phyloP scores from a whole-genome alignment of 2,797 vertebrate species.

The Pempheris klunzingeri region DNA sequence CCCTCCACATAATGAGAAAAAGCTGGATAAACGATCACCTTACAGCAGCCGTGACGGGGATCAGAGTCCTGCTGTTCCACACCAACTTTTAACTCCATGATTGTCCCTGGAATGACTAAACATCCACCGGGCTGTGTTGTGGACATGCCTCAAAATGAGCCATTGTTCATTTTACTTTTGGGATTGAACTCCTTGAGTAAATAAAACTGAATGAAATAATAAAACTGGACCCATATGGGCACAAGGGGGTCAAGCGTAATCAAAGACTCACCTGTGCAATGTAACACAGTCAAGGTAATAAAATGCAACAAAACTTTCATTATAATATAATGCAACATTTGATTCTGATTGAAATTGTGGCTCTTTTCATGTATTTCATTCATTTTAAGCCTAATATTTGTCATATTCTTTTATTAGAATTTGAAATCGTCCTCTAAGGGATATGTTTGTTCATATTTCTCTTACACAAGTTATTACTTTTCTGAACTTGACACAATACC shows the following conservation, averaged over 20 bases:
- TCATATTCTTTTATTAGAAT: neutral
- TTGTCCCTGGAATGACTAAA: neutral
- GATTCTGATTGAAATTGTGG: neutral
- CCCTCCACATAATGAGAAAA: slow-evolving; percentile 34
- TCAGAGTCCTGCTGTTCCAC: slow-evolving; percentile 13
- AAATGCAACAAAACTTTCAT: too few species aligned
- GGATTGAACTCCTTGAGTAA: neutral
- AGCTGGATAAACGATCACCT: slow-evolving; percentile 38
- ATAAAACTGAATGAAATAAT: neutral
- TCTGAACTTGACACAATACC: neutral
- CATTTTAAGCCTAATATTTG: neutral
- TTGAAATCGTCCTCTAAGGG: neutral
- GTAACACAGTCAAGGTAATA: neutral
- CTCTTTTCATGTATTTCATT: neutral
- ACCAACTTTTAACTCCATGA: neutral
- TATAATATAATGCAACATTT: neutral
- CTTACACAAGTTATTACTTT: neutral
- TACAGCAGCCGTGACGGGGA: neutral
- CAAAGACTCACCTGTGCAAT: neutral
- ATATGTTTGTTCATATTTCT: neutral
- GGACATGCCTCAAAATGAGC: neutral
- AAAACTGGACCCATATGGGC: neutral
- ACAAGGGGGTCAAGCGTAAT: neutral
- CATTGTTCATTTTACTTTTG: too few species aligned
- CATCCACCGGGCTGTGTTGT: neutral